Conservation (phyloP, 2,888 invertebrate genomes). For the Rhodophaea formosa region DNA sequence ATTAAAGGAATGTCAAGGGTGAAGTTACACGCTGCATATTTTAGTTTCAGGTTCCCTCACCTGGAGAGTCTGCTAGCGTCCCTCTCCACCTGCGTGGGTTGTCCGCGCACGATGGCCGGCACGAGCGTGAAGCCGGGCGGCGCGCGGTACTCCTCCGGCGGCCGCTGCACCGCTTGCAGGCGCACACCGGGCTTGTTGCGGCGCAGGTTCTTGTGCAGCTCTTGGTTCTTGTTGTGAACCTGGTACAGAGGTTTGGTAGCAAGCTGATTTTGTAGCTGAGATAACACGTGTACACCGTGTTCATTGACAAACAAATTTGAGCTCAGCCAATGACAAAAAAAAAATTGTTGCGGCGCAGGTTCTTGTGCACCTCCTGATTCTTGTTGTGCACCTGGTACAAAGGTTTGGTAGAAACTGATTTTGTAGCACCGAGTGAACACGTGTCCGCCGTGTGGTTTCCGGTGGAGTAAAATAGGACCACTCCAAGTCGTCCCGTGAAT, state of each 20-base stretch:
- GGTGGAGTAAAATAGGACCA: no score
- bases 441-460: no score
- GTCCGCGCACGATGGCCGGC: conserved; percentile 72
- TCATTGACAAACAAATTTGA: no score
- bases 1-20: no score
- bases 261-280: no score
- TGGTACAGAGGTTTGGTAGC: conserved; percentile 38
- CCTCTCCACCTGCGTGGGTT: conserved; percentile 58
- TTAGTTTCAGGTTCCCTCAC: conserved; percentile 35
- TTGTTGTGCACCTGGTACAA: conserved; percentile 81
- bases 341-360: conserved; percentile 84
- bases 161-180: conserved; percentile 75
- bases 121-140: conserved; percentile 84
- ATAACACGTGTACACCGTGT: no score
- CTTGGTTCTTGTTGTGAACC: conserved; percentile 85
- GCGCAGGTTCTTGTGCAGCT: conserved; percentile 83
- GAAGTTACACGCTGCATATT: no score
- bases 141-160: conserved; percentile 80
- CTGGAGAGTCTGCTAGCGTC: conserved; percentile 71
- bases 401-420: background rate
- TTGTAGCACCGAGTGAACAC: no score
- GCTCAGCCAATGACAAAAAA: no score
- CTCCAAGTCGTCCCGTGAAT: no score
- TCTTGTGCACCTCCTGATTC: conserved; percentile 85
- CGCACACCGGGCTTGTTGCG: conserved; percentile 83